Evolutionary conservation across 2,797 vertebrate genomes (phyloP).

Genomic region (Siniperca undulata): DNA sequence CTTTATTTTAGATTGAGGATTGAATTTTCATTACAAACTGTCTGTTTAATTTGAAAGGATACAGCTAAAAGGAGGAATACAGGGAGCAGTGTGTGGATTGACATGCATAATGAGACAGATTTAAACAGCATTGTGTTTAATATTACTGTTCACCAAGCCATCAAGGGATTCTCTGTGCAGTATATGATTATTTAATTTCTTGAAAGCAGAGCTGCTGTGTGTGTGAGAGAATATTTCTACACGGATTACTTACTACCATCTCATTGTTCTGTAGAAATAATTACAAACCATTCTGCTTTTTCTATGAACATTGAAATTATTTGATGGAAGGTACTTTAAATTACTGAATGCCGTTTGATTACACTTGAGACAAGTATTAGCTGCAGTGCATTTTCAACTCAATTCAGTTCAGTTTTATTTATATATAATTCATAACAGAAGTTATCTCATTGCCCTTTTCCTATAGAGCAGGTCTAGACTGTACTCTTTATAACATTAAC

Average conservation of each 20-base stretch:
- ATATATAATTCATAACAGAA: too few species aligned
- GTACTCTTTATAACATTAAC: too few species aligned
- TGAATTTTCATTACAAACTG: neutral
- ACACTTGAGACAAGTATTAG: neutral
- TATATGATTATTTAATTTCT: slow-evolving; percentile 19
- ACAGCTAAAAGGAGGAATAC: neutral
- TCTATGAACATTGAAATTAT: neutral
- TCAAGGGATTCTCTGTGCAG: slow-evolving; percentile 3
- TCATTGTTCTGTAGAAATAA: slow-evolving; percentile 8
- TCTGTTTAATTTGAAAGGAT: neutral
- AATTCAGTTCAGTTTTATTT: too few species aligned
- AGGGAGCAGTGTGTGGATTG: neutral
- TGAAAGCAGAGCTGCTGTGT: slow-evolving; percentile 12
- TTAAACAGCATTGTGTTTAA: slow-evolving; percentile 3
- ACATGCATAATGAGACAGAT: neutral
- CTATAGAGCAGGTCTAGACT: too few species aligned
- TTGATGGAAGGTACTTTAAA: neutral
- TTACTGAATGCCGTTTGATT: neutral
- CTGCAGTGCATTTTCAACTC: neutral
- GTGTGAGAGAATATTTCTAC: neutral
- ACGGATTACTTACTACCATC: neutral
- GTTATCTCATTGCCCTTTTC: too few species aligned
- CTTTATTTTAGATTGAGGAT: neutral
- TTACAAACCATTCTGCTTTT: neutral
- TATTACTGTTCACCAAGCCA: neutral